Evolutionary conservation across 2,888 invertebrate species (phyloP), one percentile per base, ranked within the genome.

Genomic region (Gandaritis pyraliata): DNA sequence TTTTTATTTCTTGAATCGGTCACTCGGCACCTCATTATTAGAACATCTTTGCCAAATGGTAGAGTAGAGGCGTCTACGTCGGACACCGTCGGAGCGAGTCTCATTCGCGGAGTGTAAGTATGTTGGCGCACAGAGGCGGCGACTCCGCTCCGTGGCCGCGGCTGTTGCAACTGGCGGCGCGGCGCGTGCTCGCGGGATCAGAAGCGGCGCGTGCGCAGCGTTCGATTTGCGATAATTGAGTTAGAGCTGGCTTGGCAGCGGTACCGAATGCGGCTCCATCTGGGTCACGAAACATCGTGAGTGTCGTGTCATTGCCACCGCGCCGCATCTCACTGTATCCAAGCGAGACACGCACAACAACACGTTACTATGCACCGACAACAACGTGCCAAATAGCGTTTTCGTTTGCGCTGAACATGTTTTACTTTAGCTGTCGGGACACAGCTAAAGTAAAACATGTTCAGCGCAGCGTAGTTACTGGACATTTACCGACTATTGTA

Each of bases 211-310:
- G 71, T 67, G 72, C 69, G 68, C 73, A 72, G 59, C 70, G 69
- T 72, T 72, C 61, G 56, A 74, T 72, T 69, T 68, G 68, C 58
- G 74, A 72, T 82, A 78, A 80, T 81, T 80, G 79, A 81, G 77
- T 82, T 80, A 82, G 74, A 72, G 71, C 61, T 55, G 63, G 66
- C 50, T 73, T 73, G 76, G 75, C 76, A 72, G 60, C 59, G 51
- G 55, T 65, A 64, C 65, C 65, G 58, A 62, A 41, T 61, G 61
- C 65, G 56, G 38, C 54, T 52, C 55, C 75, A 77, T 81, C 65
- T 81, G 78, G 81, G 82, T 80, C 82, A 70, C 43, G 62, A 61
- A 62, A 74, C 69, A 69, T 62, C 58, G 70, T 64, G 55, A 56
- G 58, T 60, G 65, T 58, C 64, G 63, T 74, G 73, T 72, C 72